Conservation (phyloP, 2,797 vertebrate species). For the Sebastes reedi region DNA sequence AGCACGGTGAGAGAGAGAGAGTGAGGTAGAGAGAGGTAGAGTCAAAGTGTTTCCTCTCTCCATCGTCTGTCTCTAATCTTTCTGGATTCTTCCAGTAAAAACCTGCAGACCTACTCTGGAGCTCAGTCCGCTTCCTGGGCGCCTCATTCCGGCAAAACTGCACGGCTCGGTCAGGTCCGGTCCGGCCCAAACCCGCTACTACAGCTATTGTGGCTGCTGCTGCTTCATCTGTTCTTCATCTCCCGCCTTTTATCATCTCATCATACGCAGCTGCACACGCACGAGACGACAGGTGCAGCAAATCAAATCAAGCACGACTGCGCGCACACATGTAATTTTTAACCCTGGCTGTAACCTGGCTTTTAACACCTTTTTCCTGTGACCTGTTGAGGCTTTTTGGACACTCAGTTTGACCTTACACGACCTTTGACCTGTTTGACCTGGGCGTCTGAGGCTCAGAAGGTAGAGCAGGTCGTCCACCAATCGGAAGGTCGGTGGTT, state of each 20-base stretch:
- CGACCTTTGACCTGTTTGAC: too few species aligned
- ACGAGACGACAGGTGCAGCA: background rate
- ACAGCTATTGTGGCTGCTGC: background rate
- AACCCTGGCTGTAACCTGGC: background rate
- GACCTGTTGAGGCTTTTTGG: conserved; percentile 3
- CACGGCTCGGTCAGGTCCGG: too few species aligned
- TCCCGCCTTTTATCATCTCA: background rate
- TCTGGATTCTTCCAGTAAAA: conserved; percentile 9
- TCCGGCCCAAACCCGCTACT: rapidly evolving
- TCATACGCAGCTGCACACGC: background rate
- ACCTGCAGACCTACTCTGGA: background rate
- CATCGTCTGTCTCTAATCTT: background rate
- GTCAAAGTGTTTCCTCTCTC: background rate
- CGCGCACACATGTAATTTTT: background rate
- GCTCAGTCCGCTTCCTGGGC: background rate
- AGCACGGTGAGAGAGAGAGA: background rate
- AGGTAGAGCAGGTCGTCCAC: too few species aligned
- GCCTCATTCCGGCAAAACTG: background rate
- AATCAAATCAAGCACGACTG: conserved; percentile 1
- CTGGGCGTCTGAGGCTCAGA: too few species aligned
- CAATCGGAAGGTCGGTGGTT: too few species aligned
- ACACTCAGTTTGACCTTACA: background rate
- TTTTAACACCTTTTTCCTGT: background rate
- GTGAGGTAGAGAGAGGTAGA: background rate
- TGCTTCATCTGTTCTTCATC: background rate